Base-by-base conservation (phyloP, 2,888 invertebrate genomes). In the Agrochola macilenta region DNA sequence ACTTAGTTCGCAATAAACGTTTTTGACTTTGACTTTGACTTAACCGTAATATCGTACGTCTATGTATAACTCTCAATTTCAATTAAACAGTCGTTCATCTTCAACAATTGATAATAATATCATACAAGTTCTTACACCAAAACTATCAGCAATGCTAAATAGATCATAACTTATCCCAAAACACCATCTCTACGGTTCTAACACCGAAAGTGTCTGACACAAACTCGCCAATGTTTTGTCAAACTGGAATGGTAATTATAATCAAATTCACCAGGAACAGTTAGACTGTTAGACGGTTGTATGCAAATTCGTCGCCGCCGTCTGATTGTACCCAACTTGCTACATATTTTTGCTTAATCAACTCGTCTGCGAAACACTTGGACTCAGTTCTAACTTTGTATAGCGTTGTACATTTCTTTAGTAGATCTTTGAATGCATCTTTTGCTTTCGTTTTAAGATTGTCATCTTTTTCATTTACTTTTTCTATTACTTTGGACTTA, bases 201-300 rank as follows among this genome's bases (percentile, higher is more conserved):
- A 61, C 60, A 26, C 64, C 8, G 46, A 52, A 52, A 81, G 30
- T 71, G 46, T 26, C 72, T 71, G 57, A 60, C 52, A 65, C 69
- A 74, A 84, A 83, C 69, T 82, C 49, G 57, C 39, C 73, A 75
- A 74, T 88, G 85, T 85, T 87, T 83, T 83, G 81, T 86, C 77
- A 71, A 83, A 83, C 79, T 58, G 76, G 81, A 79, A 85, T 75
- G 68, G 86, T 91, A 90, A 92, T 91, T 92, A 90, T 91, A 92
- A 92, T 91, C 85, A 86, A 91, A 91, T 92, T 92, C 82, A 73
- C 76, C 85, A 73, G 78, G 74, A 77, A 75, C 85, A 69, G 78
- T 78, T 76, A 61, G 74, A 66, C 69, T 76, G 83, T 74, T 78
- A 82, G 85, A 76, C 83, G 78, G 74, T 68, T 81, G 76, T 89